A percentile compares a stretch with the other conserved stretches of the same genome.
Conservation (phyloP, 2,888 invertebrate genomes). For the Masnerella sp. region DNA sequence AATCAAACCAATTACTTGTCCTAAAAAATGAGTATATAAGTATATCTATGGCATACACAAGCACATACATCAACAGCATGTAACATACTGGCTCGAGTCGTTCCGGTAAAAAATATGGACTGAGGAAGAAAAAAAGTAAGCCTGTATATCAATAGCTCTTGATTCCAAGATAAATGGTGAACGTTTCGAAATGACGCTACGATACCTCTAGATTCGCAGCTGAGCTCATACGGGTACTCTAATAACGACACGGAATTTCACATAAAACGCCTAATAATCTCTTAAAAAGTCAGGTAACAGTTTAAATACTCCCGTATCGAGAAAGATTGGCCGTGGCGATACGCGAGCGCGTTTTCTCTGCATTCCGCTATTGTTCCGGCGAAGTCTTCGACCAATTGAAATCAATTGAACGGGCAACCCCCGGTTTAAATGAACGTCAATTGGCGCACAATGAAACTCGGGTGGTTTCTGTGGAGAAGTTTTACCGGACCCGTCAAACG, state of each 20-base stretch:
- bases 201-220: constrained; percentile 69
- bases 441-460: constrained; percentile 72
- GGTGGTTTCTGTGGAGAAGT: constrained; percentile 52
- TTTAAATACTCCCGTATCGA: constrained; percentile 76
- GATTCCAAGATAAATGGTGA: constrained; percentile 13
- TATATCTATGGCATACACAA: too few species aligned
- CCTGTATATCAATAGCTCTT: too few species aligned
- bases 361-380: constrained; percentile 57
- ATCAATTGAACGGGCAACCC: constrained; percentile 75
- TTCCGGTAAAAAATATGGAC: too few species aligned
- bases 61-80: too few species aligned
- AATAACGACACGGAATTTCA: constrained; percentile 66
- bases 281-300: constrained; percentile 69
- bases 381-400: constrained; percentile 72
- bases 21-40: too few species aligned
- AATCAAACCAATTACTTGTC: too few species aligned
- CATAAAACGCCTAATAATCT: constrained; percentile 63
- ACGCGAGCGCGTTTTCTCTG: constrained; percentile 19
- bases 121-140: too few species aligned
- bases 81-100: too few species aligned
- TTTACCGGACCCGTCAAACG: constrained; percentile 32
- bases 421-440: constrained; percentile 73
- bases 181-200: constrained; percentile 10
- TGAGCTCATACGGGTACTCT: constrained; percentile 72
- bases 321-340: constrained; percentile 65